Conservation (phyloP, 2,888 invertebrate species). For the Cybosia mesomella region DNA sequence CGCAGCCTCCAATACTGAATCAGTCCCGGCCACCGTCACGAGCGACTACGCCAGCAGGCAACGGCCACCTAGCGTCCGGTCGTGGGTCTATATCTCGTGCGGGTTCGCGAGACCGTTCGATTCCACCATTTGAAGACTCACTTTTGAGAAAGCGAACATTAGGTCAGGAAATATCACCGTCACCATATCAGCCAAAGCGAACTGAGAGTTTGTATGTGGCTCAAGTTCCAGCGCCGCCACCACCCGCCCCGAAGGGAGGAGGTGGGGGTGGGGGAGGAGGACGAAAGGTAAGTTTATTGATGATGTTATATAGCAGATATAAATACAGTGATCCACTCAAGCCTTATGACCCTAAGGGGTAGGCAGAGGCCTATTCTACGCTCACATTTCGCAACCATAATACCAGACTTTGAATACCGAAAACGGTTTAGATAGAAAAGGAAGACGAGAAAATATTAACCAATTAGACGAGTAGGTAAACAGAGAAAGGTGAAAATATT, state of each 20-base stretch:
- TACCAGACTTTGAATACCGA: no score
- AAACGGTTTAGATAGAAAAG: no score
- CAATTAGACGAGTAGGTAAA: no score
- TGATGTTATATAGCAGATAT: background rate
- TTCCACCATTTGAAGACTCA: constrained; percentile 93
- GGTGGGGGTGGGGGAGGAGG: constrained; percentile 67
- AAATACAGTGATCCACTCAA: background rate
- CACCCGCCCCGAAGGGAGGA: constrained; percentile 72
- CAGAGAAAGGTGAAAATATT: no score
- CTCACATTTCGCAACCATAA: no score
- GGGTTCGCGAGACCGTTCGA: constrained; percentile 72
- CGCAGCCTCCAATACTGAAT: constrained; percentile 85
- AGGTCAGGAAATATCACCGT: constrained; percentile 96
- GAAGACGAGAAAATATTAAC: no score
- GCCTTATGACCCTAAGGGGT: background rate
- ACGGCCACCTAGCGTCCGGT: constrained; percentile 89
- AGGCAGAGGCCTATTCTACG: no score
- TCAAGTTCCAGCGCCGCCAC: constrained; percentile 78
- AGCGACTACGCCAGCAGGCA: constrained; percentile 86
- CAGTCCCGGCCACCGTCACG: constrained; percentile 88
- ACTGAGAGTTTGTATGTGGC: constrained; percentile 95
- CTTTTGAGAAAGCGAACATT: constrained; percentile 92
- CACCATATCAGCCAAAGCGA: constrained; percentile 95
- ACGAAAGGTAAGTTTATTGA: constrained; percentile 69
- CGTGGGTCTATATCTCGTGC: constrained; percentile 86